These are phyloP conservation scores for Apamea epomidion DNA, from an alignment of 2,888 invertebrate genomes.

Conservation along the genomic window DNA sequence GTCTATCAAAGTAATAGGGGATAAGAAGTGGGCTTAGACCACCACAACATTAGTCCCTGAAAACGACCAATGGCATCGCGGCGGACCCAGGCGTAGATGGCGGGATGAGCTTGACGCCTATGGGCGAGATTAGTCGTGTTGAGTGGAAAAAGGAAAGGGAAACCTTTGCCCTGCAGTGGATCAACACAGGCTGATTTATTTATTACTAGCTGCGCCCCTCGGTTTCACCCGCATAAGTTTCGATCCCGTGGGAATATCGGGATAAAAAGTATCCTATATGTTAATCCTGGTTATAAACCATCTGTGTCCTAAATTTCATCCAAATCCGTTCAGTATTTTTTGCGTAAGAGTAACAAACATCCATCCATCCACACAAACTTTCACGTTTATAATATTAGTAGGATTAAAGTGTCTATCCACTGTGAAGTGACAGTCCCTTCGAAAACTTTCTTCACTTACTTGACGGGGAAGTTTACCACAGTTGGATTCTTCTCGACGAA, in stretches of 20 bases:
- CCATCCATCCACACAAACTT: no score
- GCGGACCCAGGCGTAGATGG: background rate
- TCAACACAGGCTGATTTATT: background rate
- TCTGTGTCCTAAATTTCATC: no score
- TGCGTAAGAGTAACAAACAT: no score
- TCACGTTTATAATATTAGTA: no score
- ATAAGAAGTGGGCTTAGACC: background rate
- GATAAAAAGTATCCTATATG: no score
- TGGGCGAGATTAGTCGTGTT: background rate
- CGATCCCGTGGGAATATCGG: no score
- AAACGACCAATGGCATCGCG: background rate
- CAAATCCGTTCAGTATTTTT: no score
- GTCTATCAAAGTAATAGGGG: background rate
- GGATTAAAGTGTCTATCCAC: background rate
- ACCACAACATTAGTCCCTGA: background rate
- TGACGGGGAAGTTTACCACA: constrained; percentile 99
- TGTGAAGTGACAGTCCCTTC: background rate
- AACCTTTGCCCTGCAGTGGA: background rate
- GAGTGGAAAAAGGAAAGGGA: background rate
- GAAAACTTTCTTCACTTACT: constrained; percentile 92
- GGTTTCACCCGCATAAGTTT: no score
- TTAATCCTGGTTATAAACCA: no score
- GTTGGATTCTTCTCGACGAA: constrained; percentile 99
- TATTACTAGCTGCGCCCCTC: background rate
- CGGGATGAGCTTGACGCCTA: background rate